Evolutionary conservation across 2,888 invertebrate genomes (phyloP), one percentile per base, ranked within the genome.

Genomic region (Eupithecia tripunctaria): DNA sequence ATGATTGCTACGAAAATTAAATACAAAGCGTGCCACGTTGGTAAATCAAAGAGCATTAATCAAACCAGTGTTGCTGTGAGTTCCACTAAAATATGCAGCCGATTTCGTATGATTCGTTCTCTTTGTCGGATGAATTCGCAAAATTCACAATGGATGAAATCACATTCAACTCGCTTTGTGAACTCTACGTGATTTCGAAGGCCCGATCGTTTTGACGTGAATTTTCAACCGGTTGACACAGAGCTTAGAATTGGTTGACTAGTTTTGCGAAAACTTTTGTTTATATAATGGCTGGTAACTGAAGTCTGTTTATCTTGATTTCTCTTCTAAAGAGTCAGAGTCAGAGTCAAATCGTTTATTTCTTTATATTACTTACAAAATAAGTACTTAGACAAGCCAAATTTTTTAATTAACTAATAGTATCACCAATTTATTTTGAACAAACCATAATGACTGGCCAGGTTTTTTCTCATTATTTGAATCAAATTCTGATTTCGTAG

Each of bases 61-160:
- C 32, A 67, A 32, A 21, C 47, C 21, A 21, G 47, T 56, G 67
- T 68, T 43, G 64, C n/a, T 36, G 10, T 32, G 62, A 21, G 62
- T 56, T n/a, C n/a, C 21, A 10, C n/a, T 32, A n/a, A 62, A 62
- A 32, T 36, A n/a, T 63, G 29, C 62, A 63, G 32, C 36, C 62
- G 32, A 51, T 56, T 72, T 63, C 21, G 36, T 29, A 56, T 68
- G 64, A 72, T 68, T 65, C 15, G 32, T 72, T 59, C 68, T 68
- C 43, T 66, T 66, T 72, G 68, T 65, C 56, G 43, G 56, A 38
- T 68, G 36, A 71, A 56, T 59, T 29, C 25, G 15, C 56, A 41
- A 64, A 59, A 41, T 12, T 63, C 29, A 63, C 62, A 63, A 63
- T 29, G 18, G 62, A 36, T 63, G 62, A 62, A 62, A 62, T 62